Conservation (phyloP, 2,888 invertebrate species). For the Cryptus viduatorius region DNA sequence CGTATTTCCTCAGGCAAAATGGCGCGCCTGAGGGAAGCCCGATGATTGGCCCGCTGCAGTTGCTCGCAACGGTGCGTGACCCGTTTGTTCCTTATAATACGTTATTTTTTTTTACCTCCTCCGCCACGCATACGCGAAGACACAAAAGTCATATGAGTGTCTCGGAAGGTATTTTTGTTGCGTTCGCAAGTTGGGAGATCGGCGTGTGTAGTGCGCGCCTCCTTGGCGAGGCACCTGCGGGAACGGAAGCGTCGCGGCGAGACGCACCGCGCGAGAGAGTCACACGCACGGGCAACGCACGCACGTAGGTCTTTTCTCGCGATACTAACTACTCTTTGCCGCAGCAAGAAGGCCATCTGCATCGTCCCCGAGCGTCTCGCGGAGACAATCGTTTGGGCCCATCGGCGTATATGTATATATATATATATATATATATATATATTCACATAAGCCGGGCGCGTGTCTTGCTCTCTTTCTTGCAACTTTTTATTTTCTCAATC, state of each 20-base stretch:
- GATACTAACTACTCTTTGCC: slow-evolving; percentile 6
- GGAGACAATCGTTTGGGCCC: slow-evolving; percentile 67
- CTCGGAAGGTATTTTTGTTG: slow-evolving; percentile 53
- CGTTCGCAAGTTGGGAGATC: slow-evolving; percentile 47
- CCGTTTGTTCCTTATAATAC: slow-evolving; percentile 46
- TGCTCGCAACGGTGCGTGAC: slow-evolving; percentile 68
- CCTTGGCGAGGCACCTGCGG: slow-evolving; percentile 74
- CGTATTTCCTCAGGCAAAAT: slow-evolving; percentile 72
- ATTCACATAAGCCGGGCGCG: neutral
- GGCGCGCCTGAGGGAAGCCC: slow-evolving; percentile 68
- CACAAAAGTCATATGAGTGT: neutral
- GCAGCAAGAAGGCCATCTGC: slow-evolving; percentile 63
- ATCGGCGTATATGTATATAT: slow-evolving; percentile 44
- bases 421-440: too few relatives aligned
- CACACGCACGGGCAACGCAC: slow-evolving; percentile 55
- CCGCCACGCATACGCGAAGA: slow-evolving; percentile 18
- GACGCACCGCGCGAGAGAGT: slow-evolving; percentile 38
- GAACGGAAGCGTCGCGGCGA: slow-evolving; percentile 71
- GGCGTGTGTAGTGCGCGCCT: slow-evolving; percentile 43
- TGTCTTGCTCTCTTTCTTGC: slow-evolving; percentile 9
- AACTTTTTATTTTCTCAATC: slow-evolving; percentile 10
- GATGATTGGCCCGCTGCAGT: slow-evolving; percentile 65
- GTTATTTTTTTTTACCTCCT: slow-evolving; percentile 25
- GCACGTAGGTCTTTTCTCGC: slow-evolving; percentile 48
- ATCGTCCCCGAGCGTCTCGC: slow-evolving; percentile 47